Base-by-base conservation (phyloP, 2,888 invertebrate species). In the Drosophila koepferae region DNA sequence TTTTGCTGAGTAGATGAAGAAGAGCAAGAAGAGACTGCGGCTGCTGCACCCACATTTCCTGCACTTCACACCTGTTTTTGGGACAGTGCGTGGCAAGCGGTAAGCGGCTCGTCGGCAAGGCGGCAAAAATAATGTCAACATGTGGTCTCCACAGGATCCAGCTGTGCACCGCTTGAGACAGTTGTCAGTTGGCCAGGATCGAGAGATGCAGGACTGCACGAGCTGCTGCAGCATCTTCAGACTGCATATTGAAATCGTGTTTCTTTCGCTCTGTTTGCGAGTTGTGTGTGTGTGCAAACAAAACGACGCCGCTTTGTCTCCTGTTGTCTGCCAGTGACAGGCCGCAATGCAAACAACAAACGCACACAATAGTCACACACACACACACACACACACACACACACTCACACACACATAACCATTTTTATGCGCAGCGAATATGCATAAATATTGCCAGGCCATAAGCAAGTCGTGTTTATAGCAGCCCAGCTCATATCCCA, bases 261-360 rank as follows among this genome's bases (percentile, higher is more conserved):
- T 56, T 63, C 56, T 59, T 63, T 72, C 53, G 1, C 16, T 44
- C 38, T 38, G 38, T 38, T 38, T 38, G 38, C 14, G 5, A 58
- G 16, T 56, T 54, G 56, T 61, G 58, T 20, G 56, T 82, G 68
- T 72, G 56, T 61, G 77, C 75, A 79, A 89, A 85, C 90, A 85
- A 87, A 82, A 77, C 88, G 88, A 89, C 82, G 85, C 85, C 86
- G 85, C 90, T 89, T 85, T 88, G 90, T 85, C 85, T 85, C 85
- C 89, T 65, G 65, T 83, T 89, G 83, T 88, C 63, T 58, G 59
- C 51, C 65, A 28, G 23, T 85, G 85, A 90, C 85, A 90, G 86
- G 72, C 74, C 51, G 43, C 83, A 73, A 68, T 67, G 70, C 80
- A 74, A 79, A 74, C 53, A 70, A 59, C 72, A 72, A 46, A 62